These are phyloP conservation scores for Neogale vison DNA, from an alignment of 2,113 vertebrate genomes.

Conservation along the genomic window DNA sequence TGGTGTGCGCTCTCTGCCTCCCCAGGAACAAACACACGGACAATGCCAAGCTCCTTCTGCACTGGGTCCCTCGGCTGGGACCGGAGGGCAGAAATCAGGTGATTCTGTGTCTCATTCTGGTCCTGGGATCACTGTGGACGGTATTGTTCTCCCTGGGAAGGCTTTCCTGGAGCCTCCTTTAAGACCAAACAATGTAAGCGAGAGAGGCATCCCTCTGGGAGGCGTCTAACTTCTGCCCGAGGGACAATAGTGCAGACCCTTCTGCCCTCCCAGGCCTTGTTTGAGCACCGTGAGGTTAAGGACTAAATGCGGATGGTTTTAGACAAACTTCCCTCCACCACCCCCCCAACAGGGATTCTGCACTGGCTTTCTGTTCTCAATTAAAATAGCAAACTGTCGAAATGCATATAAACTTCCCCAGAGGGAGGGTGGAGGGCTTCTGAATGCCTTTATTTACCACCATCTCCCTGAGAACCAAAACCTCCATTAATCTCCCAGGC, in stretches of 20 bases:
- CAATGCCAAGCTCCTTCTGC: accelerated
- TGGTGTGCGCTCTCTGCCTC: accelerated
- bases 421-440: not conserved
- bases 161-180: not conserved
- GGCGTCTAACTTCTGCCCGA: accelerated
- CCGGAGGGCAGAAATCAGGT: accelerated
- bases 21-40: not conserved
- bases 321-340: not conserved
- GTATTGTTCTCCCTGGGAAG: no score
- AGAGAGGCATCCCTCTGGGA: not conserved
- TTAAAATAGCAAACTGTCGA: not conserved
- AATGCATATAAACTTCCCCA: not conserved
- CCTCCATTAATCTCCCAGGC: not conserved
- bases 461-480: not conserved
- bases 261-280: accelerated
- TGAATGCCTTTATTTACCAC: not conserved
- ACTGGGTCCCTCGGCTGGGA: accelerated
- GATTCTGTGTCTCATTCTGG: accelerated
- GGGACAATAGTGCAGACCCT: accelerated
- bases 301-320: not conserved
- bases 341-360: not conserved
- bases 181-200: not conserved
- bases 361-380: not conserved
- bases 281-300: accelerated
- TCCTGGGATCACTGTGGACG: accelerated